These are phyloP conservation scores for Dascyllus trimaculatus DNA, from an alignment of 2,113 vertebrate genomes.

Conservation along the genomic window DNA sequence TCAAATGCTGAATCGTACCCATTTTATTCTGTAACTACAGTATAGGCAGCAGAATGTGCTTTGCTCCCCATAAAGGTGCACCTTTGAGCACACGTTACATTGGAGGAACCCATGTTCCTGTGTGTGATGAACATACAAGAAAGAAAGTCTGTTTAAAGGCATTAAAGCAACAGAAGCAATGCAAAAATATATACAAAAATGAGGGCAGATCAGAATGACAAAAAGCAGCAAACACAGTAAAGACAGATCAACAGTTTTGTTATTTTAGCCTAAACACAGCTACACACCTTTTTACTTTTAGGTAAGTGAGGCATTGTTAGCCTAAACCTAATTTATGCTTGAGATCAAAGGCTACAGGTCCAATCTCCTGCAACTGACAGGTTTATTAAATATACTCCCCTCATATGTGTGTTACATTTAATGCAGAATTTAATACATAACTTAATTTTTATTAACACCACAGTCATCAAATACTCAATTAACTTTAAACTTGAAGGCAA, in stretches of 20 bases:
- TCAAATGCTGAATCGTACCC: constrained; percentile 13
- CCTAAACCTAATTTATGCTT: background rate
- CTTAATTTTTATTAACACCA: constrained; percentile 31
- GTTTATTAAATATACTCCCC: constrained; percentile 7
- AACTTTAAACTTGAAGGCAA: constrained; percentile 43
- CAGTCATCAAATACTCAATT: constrained; percentile 38
- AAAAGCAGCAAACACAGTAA: background rate
- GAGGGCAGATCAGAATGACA: too few relatives aligned
- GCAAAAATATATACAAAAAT: background rate
- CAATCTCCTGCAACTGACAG: constrained; percentile 20
- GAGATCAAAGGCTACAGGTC: constrained; percentile 4
- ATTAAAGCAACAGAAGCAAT: background rate
- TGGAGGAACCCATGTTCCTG: background rate
- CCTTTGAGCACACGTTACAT: background rate
- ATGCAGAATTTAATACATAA: background rate
- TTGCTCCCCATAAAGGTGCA: background rate
- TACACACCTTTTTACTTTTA: background rate
- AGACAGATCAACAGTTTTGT: background rate
- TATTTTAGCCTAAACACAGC: background rate
- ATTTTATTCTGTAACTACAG: constrained; percentile 34
- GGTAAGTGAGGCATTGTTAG: background rate
- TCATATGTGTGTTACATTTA: constrained; percentile 15
- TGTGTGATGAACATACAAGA: too few relatives aligned
- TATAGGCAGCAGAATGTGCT: background rate
- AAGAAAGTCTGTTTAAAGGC: background rate